Conservation (phyloP, 1,140 invertebrate genomes). For the Babylonia areolata region DNA sequence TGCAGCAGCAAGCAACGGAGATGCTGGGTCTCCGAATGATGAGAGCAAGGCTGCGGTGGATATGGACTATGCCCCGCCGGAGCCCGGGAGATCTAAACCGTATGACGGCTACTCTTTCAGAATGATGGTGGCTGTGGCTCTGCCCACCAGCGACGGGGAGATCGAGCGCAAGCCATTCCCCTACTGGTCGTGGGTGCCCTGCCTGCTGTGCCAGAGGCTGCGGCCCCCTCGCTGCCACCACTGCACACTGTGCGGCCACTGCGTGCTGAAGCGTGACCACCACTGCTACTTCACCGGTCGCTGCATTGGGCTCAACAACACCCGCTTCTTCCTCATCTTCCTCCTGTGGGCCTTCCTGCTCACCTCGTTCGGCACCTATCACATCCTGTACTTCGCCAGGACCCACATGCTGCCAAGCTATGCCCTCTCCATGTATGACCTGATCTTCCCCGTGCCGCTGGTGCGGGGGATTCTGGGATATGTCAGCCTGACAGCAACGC, state of each 20-base stretch:
- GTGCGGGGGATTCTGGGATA: constrained; percentile 45
- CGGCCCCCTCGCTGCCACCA: constrained; percentile 63
- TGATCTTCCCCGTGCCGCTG: constrained; percentile 44
- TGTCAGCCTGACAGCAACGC: not conserved
- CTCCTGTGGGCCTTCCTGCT: constrained; percentile 78
- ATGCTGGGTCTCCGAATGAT: constrained; percentile 5
- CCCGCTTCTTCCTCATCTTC: constrained; percentile 90
- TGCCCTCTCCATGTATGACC: constrained; percentile 33
- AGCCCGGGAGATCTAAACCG: not conserved
- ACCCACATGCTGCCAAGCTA: constrained; percentile 32
- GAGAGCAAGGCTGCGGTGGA: constrained; percentile 9
- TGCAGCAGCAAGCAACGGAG: not conserved
- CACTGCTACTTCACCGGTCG: constrained; percentile 93
- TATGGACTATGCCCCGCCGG: not conserved
- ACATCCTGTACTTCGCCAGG: constrained; percentile 41
- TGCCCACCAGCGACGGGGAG: constrained; percentile 33
- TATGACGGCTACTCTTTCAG: constrained; percentile 32
- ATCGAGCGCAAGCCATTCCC: constrained; percentile 40
- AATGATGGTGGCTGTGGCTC: constrained; percentile 49
- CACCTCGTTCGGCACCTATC: constrained; percentile 32
- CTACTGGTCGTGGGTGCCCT: constrained; percentile 56
- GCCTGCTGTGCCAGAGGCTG: constrained; percentile 46
- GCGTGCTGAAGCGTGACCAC: constrained; percentile 84
- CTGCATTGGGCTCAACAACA: constrained; percentile 92
- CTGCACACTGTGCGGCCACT: constrained; percentile 56